Conservation (phyloP, 2,888 invertebrate genomes). For the Mythimna ferrago region DNA sequence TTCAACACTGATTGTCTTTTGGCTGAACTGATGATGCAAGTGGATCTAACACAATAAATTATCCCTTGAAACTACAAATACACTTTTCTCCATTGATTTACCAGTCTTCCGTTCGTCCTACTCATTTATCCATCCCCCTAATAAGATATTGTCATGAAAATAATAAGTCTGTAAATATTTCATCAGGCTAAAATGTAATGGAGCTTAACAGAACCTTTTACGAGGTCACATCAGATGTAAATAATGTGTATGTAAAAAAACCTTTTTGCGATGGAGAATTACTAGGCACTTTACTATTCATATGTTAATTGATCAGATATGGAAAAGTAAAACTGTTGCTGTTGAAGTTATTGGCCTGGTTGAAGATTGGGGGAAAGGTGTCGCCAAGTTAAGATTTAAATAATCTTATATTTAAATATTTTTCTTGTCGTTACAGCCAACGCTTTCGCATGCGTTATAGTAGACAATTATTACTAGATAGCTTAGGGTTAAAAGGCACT, state of each 20-base stretch:
- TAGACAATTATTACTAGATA: no score
- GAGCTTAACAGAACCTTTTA: constrained; percentile 63
- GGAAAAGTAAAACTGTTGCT: constrained; percentile 15
- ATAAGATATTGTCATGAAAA: constrained; percentile 53
- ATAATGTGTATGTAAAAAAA: constrained; percentile 61
- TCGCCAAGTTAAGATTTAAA: not conserved
- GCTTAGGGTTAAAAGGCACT: no score
- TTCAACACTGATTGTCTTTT: no score
- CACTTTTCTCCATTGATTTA: constrained; percentile 11
- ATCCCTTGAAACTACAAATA: no score
- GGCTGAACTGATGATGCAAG: no score
- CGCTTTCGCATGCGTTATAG: no score
- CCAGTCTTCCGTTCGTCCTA: constrained; percentile 8
- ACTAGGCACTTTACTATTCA: constrained; percentile 64
- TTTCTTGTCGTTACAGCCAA: not conserved
- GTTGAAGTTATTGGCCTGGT: constrained; percentile 22
- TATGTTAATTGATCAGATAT: constrained; percentile 51
- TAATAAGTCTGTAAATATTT: constrained; percentile 63
- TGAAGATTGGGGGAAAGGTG: constrained; percentile 6
- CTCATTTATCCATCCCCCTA: constrained; percentile 30
- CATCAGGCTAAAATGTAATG: constrained; percentile 62
- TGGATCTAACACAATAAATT: no score
- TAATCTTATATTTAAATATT: not conserved
- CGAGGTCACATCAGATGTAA: constrained; percentile 51
- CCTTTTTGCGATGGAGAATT: constrained; percentile 63